Conservation (phyloP, 2,797 vertebrate genomes). For the Podarcis lilfordi region DNA sequence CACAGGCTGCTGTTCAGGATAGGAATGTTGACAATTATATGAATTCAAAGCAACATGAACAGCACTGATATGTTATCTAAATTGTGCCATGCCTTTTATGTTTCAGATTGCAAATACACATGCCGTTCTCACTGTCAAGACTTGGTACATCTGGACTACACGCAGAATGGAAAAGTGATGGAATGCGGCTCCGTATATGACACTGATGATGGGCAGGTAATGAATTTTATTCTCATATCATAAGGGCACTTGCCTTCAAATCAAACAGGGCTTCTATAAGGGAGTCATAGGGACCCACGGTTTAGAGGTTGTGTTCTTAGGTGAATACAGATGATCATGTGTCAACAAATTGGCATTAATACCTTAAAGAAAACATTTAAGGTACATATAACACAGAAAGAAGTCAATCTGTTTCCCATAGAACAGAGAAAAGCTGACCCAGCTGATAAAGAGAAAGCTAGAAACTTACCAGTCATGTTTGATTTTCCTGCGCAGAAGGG, state of each 20-base stretch:
- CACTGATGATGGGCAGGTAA: slow-evolving; percentile 62
- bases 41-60: background rate
- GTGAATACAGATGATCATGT: background rate
- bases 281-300: background rate
- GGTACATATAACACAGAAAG: background rate
- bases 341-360: background rate
- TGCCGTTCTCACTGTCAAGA: slow-evolving; percentile 78
- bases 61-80: slow-evolving; percentile 26
- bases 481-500: background rate
- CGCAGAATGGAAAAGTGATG: slow-evolving; percentile 70
- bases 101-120: slow-evolving; percentile 78
- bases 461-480: background rate
- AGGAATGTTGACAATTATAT: background rate
- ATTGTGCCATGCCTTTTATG: background rate
- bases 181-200: slow-evolving; percentile 36
- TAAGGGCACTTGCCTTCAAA: rapidly evolving
- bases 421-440: background rate
- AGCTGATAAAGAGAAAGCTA: background rate
- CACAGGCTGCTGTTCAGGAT: background rate
- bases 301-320: background rate
- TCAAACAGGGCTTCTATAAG: background rate
- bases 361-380: background rate
- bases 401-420: too few species aligned
- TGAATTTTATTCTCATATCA: background rate
- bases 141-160: slow-evolving; percentile 77